phyloP scores from a whole-genome alignment of 2,113 vertebrate species.

The Platanista minor region DNA sequence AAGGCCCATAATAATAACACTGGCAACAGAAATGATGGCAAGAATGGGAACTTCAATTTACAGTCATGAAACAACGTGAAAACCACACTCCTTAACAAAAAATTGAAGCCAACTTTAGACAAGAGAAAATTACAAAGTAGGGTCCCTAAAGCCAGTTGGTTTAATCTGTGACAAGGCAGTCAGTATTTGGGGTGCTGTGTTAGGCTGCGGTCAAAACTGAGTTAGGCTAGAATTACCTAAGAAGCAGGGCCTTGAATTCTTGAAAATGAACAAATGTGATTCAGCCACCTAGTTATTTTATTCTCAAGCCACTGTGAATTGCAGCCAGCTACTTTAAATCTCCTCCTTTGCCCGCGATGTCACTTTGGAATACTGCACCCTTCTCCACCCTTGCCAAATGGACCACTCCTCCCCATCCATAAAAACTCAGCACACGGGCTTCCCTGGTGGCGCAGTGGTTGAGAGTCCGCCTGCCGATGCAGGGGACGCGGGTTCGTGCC shows the following conservation, averaged over 20 bases:
- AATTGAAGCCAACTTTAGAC: slow-evolving; percentile 23
- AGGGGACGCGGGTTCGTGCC: too few relatives aligned
- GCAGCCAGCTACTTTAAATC: not conserved
- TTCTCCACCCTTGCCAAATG: not conserved
- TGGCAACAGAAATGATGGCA: slow-evolving; percentile 61
- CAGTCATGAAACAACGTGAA: slow-evolving; percentile 64
- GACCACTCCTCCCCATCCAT: not conserved
- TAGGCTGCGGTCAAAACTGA: not conserved
- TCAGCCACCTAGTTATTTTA: not conserved
- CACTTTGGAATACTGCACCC: not conserved
- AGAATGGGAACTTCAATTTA: slow-evolving; percentile 64
- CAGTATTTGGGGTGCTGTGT: not conserved
- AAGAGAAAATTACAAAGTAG: slow-evolving; percentile 1
- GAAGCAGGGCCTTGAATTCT: not conserved
- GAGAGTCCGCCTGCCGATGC: too few relatives aligned
- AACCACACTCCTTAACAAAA: slow-evolving; percentile 60
- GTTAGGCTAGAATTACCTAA: not conserved
- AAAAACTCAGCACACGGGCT: not conserved
- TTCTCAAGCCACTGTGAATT: not conserved
- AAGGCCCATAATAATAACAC: slow-evolving; percentile 63
- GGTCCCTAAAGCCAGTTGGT: not conserved
- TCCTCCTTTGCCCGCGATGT: not conserved
- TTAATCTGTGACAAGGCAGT: not conserved
- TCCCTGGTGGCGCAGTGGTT: too few relatives aligned
- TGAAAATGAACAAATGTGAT: not conserved